These are phyloP conservation scores for Tinamus guttatus DNA, from an alignment of 2,113 vertebrate genomes.

Conservation along the genomic window DNA sequence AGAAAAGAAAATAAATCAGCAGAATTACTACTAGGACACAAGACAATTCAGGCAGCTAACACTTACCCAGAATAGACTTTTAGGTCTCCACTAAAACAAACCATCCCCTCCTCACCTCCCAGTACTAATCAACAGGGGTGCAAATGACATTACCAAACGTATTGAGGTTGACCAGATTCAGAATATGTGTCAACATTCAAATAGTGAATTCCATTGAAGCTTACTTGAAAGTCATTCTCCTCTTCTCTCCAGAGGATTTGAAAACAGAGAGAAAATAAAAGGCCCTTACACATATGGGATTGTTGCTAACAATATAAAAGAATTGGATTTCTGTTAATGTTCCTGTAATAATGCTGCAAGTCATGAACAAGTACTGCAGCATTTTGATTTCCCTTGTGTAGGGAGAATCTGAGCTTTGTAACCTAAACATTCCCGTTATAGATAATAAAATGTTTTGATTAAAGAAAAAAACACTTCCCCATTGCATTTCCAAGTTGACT, in stretches of 20 bases:
- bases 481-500: constrained; percentile 25
- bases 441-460: constrained; percentile 48
- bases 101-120: too few species aligned
- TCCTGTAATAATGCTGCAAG: not conserved
- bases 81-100: not conserved
- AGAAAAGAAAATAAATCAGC: constrained; percentile 10
- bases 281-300: not conserved
- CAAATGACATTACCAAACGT: not conserved
- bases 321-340: not conserved
- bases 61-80: not conserved
- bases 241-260: not conserved
- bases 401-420: constrained; percentile 10
- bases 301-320: not conserved
- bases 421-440: constrained; percentile 19
- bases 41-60: not conserved
- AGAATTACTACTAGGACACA: not conserved
- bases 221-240: not conserved
- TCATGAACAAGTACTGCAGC: not conserved
- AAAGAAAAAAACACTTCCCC: not conserved
- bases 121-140: not conserved
- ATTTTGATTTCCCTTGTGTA: constrained; percentile 8
- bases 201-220: not conserved
- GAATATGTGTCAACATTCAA: not conserved
- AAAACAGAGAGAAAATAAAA: not conserved
- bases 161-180: not conserved